Evolutionary conservation across 2,113 vertebrate species (phyloP), one percentile per base, ranked within the genome.

Genomic region (Sminthopsis crassicaudata): DNA sequence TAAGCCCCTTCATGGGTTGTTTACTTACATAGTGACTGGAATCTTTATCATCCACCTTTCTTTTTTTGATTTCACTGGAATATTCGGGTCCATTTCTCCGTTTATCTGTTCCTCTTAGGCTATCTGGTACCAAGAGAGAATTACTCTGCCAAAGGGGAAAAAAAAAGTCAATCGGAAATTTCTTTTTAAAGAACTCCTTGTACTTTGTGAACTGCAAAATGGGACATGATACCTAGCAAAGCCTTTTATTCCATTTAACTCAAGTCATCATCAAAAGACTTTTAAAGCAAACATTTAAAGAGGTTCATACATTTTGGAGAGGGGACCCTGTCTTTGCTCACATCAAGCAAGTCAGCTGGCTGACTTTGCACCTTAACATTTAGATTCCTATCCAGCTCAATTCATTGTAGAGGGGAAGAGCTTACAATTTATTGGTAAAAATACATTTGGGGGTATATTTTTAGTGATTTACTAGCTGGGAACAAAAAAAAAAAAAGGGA

Each of bases 31-130:
- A 99, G 94, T 99, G 99, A 97, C 98, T 99, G 92, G 99, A 99
- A 97, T 99, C 99, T 95, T 99, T 99, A 98, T 99, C 99, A 95
- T 99, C 99, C 97, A 99, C 98, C 97, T 99, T 99, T 97, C 99
- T 98, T 97, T 99, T 99, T 98, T 99, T 99, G 54, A 99, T 98
- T 97, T 99, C 99, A 97, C 98, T 99, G 94, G 98, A 97, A 98
- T 99, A 99, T 67, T 99, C 99, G 57, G 99, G 99, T 25, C 99
- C 99, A 96, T 99, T 99, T 96, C 99, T 98, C 53, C 99, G 99
- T 98, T 99, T 99, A 98, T 99, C 99, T 94, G 99, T 98, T 93
- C 96, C 98, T 97, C 99, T 98, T 91, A 99, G 97, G 96, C 98
- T 99, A 93, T 99, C 99, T 0, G 99, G 97, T 92, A 99, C 98